Evolutionary conservation across 2,888 invertebrate genomes (phyloP), one percentile per base, ranked within the genome.

Genomic region (Dynastes hyllus): DNA sequence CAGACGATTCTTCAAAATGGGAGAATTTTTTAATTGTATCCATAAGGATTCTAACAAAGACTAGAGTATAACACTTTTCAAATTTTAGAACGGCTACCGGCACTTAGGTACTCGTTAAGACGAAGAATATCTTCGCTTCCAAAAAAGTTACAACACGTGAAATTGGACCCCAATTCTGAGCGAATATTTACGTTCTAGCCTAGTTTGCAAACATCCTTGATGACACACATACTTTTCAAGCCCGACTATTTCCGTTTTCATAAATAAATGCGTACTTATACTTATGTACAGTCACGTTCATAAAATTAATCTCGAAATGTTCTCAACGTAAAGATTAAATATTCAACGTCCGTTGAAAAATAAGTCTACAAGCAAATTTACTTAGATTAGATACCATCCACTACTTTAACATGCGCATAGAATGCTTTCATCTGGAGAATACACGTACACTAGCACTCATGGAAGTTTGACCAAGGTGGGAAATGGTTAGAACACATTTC

Each of bases 201-300:
- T 53, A 53, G 32, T 70, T 70, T n/a, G 53, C 70, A 53, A 70
- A 70, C 70, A 70, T 70, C 70, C 70, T 70, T 37, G 53, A 70
- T 70, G 70, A 70, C 70, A 70, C 32, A 53, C 70, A 70, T 70
- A 70, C 53, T 70, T 70, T 53, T 70, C 55, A 5, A 9, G 16
- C 55, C 53, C 27, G 53, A 53, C 51, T 37, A 70, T 70, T 70
- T 70, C 70, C 70, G 70, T 70, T 70, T 70, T 51, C 70, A 32
- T 37, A 70, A 70, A 70, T 70, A 53, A 70, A 27, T n/a, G 40
- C 45, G 53, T n/a, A 32, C 37, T 53, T 58, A 58, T 58, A 22
- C 8, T 22, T 22, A 58, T 16, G 55, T 22, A 22, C 53, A 32
- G n/a, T 32, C 65, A 32, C 13, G 32, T 37, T 32, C 37, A 8